These are phyloP conservation scores for Neoniphon sammara DNA, from an alignment of 2,797 vertebrate species.

Conservation along the genomic window DNA sequence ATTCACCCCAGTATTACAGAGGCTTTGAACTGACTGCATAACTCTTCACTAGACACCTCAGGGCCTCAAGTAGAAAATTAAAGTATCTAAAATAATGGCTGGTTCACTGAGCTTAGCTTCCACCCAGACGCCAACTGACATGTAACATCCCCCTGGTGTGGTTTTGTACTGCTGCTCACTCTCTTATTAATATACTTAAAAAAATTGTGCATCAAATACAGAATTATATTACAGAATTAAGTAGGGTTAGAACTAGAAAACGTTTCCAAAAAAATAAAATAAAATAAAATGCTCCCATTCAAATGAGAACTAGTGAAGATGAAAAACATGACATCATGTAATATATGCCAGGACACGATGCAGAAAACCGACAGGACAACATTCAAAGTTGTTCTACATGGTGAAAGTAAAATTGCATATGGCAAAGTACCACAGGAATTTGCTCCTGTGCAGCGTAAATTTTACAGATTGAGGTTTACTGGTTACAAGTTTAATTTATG, in stretches of 20 bases:
- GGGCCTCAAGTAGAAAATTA: background rate
- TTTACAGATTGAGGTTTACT: background rate
- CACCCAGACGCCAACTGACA: conserved; percentile 5
- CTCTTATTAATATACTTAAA: conserved; percentile 9
- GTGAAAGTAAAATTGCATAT: background rate
- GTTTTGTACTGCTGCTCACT: conserved; percentile 24
- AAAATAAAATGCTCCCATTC: conserved; percentile 3
- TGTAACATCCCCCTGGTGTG: conserved; percentile 10
- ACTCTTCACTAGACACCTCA: background rate
- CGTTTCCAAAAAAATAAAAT: no score
- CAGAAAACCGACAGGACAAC: conserved; percentile 12
- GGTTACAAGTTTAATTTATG: background rate
- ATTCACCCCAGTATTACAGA: conserved; percentile 2
- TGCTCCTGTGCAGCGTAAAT: background rate
- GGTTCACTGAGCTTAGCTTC: no score
- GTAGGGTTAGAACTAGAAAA: conserved; percentile 14
- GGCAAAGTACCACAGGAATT: background rate
- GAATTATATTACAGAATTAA: conserved; percentile 11
- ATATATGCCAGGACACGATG: background rate
- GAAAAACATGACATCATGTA: conserved; percentile 20
- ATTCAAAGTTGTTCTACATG: background rate
- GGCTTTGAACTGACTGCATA: background rate
- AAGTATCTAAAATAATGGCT: no score
- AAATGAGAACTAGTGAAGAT: conserved; percentile 3
- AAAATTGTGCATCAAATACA: conserved; percentile 21